These are phyloP conservation scores for Endomychus coccineus DNA, from an alignment of 2,888 invertebrate genomes.

Conservation along the genomic window DNA sequence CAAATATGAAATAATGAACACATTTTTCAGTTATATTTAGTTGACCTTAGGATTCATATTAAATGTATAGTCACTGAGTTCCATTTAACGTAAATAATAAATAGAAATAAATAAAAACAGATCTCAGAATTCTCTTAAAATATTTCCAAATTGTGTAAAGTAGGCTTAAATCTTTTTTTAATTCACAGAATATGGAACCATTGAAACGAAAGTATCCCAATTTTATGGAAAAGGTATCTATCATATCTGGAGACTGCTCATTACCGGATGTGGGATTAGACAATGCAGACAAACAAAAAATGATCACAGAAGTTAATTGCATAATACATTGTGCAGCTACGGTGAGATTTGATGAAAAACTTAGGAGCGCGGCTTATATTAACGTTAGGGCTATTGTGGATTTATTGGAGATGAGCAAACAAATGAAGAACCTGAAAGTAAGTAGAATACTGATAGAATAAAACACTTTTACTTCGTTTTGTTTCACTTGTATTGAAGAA, in stretches of 20 bases:
- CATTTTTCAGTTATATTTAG: too few species aligned
- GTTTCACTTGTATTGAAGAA: too few species aligned
- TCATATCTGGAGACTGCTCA: slow-evolving; percentile 51
- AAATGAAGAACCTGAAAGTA: slow-evolving; percentile 59
- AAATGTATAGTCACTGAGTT: too few species aligned
- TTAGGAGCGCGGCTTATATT: slow-evolving; percentile 59
- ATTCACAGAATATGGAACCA: slow-evolving; percentile 47
- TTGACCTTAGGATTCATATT: too few species aligned
- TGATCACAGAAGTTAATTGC: slow-evolving; percentile 52
- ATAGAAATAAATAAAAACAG: too few species aligned
- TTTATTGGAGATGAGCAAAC: slow-evolving; percentile 56
- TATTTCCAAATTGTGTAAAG: too few species aligned
- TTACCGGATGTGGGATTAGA: slow-evolving; percentile 49
- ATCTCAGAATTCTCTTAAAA: too few species aligned
- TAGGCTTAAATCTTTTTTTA: too few species aligned
- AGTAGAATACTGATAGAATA: too few species aligned
- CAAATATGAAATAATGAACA: too few species aligned
- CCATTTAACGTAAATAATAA: too few species aligned
- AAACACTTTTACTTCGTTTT: too few species aligned
- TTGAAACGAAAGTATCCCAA: slow-evolving; percentile 47
- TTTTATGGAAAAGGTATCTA: slow-evolving; percentile 49
- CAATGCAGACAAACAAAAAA: slow-evolving; percentile 44
- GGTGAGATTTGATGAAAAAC: slow-evolving; percentile 65
- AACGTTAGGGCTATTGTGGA: slow-evolving; percentile 61
- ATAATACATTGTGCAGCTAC: slow-evolving; percentile 73